Evolutionary conservation across 2,888 invertebrate species (phyloP).

Genomic region (Sphaeridia pumilis): DNA sequence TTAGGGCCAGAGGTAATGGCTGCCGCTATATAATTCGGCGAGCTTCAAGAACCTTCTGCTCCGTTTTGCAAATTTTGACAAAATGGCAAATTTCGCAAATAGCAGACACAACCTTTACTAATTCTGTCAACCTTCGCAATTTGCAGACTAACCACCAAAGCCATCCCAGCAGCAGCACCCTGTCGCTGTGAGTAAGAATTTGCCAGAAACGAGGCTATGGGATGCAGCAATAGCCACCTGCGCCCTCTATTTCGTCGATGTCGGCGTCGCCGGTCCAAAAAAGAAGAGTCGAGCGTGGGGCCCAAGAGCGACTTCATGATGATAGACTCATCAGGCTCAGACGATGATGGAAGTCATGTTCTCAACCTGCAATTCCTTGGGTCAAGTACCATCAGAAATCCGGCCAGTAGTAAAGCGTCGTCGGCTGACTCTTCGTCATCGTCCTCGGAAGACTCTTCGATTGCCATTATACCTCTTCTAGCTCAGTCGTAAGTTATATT

Average conservation of each 20-base stretch:
- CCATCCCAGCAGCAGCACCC: too few relatives aligned
- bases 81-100: too few relatives aligned
- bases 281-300: slow-evolving; percentile 17
- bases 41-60: too few relatives aligned
- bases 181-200: too few relatives aligned
- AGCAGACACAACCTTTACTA: too few relatives aligned
- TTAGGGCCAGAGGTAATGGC: too few relatives aligned
- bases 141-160: too few relatives aligned
- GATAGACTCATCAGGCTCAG: slow-evolving; percentile 14
- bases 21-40: too few relatives aligned
- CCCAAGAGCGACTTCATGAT: slow-evolving; percentile 17
- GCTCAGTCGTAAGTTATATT: slow-evolving; percentile 31
- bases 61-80: too few relatives aligned
- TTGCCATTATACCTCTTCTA: slow-evolving; percentile 28
- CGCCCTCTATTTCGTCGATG: slow-evolving; percentile 23
- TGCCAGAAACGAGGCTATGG: too few relatives aligned
- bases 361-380: slow-evolving; percentile 20
- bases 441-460: slow-evolving; percentile 5
- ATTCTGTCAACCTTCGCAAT: too few relatives aligned
- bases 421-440: slow-evolving; percentile 1
- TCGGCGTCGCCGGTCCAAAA: slow-evolving; percentile 21
- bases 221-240: slow-evolving; percentile 23
- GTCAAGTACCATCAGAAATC: slow-evolving; percentile 17
- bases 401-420: slow-evolving; percentile 19
- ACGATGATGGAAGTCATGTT: slow-evolving; percentile 17